Evolutionary conservation across 2,888 invertebrate species (phyloP).

Genomic region (Dryococelus australis): DNA sequence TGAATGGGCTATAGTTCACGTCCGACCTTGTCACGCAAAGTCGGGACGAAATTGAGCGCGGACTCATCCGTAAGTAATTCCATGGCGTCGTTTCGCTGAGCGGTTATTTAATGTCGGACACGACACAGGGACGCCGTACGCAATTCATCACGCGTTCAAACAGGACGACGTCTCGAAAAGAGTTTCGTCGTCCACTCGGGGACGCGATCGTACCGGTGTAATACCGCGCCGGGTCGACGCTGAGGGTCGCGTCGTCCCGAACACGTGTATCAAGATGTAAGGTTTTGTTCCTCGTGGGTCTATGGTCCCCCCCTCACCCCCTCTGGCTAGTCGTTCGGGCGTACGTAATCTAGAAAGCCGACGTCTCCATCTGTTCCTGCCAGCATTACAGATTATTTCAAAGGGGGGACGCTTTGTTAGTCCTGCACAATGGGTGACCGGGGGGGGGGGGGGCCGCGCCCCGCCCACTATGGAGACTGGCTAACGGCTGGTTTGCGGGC

Average conservation of each 20-base stretch:
- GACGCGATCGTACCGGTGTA: not conserved
- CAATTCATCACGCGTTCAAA: not conserved
- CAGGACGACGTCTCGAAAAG: not conserved
- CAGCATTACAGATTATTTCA: conserved; percentile 4
- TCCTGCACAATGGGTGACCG: not conserved
- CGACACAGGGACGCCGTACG: not conserved
- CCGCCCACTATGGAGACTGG: too few species aligned
- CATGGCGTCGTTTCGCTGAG: too few species aligned
- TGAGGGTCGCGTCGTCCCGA: not conserved
- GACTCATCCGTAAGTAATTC: too few species aligned
- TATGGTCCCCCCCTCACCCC: not conserved
- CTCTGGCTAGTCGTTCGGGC: not conserved
- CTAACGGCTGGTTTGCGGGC: too few species aligned
- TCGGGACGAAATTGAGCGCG: too few species aligned
- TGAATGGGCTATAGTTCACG: too few species aligned
- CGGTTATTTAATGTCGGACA: not conserved
- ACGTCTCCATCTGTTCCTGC: conserved; percentile 11
- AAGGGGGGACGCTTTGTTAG: not conserved
- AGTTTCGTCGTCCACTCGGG: not conserved
- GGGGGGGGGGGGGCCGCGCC: not conserved
- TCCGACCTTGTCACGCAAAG: too few species aligned
- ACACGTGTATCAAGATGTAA: conserved; percentile 16
- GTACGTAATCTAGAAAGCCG: not conserved
- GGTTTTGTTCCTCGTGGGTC: conserved; percentile 12
- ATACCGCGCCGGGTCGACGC: not conserved